phyloP scores from a whole-genome alignment of 2,797 vertebrate species.

The Channa striata region DNA sequence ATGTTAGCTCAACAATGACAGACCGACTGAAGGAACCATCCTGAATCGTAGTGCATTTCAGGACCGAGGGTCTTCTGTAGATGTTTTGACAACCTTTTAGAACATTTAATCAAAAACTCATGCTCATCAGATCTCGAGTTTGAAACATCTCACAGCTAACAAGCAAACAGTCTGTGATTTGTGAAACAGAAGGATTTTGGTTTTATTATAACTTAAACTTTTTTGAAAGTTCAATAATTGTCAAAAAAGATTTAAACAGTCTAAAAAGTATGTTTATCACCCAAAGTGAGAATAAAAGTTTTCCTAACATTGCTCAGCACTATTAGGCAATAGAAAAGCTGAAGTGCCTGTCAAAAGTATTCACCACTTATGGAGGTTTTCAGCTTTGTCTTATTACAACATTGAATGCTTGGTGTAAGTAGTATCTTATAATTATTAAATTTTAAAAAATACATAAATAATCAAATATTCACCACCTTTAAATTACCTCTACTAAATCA shows the following conservation, averaged over 20 bases:
- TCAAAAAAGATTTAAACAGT: background rate
- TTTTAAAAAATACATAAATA: too few species aligned
- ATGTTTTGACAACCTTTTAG: background rate
- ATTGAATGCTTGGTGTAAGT: too few species aligned
- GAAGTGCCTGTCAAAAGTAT: too few species aligned
- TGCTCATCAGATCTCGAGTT: background rate
- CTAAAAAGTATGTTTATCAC: conserved; percentile 1
- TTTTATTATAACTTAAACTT: too few species aligned
- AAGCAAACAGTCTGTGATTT: background rate
- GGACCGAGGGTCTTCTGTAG: background rate
- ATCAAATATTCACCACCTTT: too few species aligned
- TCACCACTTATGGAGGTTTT: too few species aligned
- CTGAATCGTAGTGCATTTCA: background rate
- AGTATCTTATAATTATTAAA: too few species aligned
- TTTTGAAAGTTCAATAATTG: too few species aligned
- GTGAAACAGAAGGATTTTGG: background rate
- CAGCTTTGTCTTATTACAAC: too few species aligned
- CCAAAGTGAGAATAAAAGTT: background rate
- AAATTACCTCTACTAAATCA: too few species aligned
- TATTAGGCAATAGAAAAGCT: background rate
- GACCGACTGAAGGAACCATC: background rate
- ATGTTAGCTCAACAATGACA: background rate
- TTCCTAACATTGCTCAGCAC: background rate
- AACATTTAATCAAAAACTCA: background rate
- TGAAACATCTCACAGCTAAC: background rate